Evolutionary conservation across 2,888 invertebrate species (phyloP).

Genomic region (Peribatodes rhomboidaria): DNA sequence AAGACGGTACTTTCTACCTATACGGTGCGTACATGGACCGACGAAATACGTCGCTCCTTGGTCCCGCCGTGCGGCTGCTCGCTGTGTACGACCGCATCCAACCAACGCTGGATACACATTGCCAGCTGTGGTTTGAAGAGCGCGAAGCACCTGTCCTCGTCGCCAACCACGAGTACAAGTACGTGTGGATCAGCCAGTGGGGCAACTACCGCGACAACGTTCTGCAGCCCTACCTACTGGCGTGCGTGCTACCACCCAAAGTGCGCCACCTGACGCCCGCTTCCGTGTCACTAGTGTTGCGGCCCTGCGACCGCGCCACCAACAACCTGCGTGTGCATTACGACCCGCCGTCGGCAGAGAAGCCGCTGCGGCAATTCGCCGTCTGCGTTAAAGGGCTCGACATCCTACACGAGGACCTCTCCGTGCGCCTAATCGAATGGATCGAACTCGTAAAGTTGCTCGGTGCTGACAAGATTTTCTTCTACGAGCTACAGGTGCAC

Average conservation of each 20-base stretch:
- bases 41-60: conserved; percentile 91
- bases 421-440: conserved; percentile 97
- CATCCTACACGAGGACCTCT: conserved; percentile 96
- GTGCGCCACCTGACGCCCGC: conserved; percentile 91
- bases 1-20: conserved; percentile 95
- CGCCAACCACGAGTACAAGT: conserved; percentile 95
- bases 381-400: conserved; percentile 98
- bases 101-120: conserved; percentile 93
- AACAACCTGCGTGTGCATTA: conserved; percentile 94
- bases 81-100: conserved; percentile 96
- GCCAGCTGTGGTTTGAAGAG: conserved; percentile 96
- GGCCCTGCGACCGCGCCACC: conserved; percentile 93
- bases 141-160: conserved; percentile 93
- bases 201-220: conserved; percentile 96
- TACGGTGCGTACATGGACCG: conserved; percentile 96
- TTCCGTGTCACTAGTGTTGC: conserved; percentile 94
- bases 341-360: conserved; percentile 87
- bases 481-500: conserved; percentile 96
- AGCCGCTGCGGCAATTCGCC: conserved; percentile 92
- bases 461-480: conserved; percentile 96
- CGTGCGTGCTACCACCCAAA: conserved; percentile 93
- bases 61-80: conserved; percentile 93
- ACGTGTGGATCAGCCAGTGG: conserved; percentile 98
- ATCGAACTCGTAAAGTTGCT: conserved; percentile 94
- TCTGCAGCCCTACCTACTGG: conserved; percentile 96